phyloP scores from a whole-genome alignment of 2,797 vertebrate species.

The Lagodon rhomboides region DNA sequence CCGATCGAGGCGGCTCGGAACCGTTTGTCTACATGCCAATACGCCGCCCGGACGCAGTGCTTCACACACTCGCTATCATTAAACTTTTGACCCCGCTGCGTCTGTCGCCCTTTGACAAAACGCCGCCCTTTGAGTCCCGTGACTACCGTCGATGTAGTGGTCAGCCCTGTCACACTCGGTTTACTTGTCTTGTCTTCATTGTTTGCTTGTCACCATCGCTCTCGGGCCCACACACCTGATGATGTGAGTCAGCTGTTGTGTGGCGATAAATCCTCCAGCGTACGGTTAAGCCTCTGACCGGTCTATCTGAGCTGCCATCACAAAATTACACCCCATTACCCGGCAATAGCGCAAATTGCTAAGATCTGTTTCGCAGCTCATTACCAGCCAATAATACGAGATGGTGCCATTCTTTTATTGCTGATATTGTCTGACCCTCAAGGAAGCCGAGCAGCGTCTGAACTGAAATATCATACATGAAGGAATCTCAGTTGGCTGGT shows the following conservation, averaged over 20 bases:
- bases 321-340: slow-evolving; percentile 68
- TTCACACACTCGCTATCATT: slow-evolving; percentile 60
- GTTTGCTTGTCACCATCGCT: slow-evolving; percentile 45
- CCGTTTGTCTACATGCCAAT: slow-evolving; percentile 72
- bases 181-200: slow-evolving; percentile 56
- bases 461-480: slow-evolving; percentile 52
- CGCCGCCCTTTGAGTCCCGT: slow-evolving; percentile 41
- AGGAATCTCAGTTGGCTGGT: slow-evolving; percentile 38
- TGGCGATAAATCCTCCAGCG: slow-evolving; percentile 19
- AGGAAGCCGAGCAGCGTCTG: slow-evolving; percentile 27
- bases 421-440: slow-evolving; percentile 43
- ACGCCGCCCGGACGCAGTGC: slow-evolving; percentile 44
- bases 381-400: slow-evolving; percentile 60
- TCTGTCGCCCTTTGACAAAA: slow-evolving; percentile 64
- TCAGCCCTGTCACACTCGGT: slow-evolving; percentile 45
- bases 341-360: slow-evolving; percentile 61
- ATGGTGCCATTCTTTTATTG: slow-evolving; percentile 54
- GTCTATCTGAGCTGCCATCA: slow-evolving; percentile 57
- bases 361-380: slow-evolving; percentile 69
- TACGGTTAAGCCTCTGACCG: slow-evolving; percentile 33
- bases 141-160: slow-evolving; percentile 57
- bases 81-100: slow-evolving; percentile 79
- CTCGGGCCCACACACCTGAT: slow-evolving; percentile 36
- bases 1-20: slow-evolving; percentile 52
- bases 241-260: slow-evolving; percentile 43